phyloP scores from a whole-genome alignment of 2,113 vertebrate genomes.

The Lasiurus borealis region DNA sequence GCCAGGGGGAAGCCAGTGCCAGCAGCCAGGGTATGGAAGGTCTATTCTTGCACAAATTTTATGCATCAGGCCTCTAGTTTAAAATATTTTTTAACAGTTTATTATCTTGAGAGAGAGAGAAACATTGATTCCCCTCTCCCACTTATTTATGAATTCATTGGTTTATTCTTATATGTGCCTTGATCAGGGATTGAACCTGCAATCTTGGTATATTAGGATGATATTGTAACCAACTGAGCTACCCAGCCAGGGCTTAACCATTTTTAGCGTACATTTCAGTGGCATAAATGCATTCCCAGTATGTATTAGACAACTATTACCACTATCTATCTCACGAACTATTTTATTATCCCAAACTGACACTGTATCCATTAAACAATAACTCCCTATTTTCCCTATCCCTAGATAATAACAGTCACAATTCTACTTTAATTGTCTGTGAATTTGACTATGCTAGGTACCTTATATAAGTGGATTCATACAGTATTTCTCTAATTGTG shows the following conservation, averaged over 20 bases:
- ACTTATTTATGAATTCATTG: not conserved
- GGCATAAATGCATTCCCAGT: not conserved
- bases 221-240: not conserved
- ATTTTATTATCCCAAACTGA: not conserved
- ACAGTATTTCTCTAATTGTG: conserved; percentile 22
- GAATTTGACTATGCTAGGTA: not conserved
- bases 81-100: not conserved
- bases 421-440: not conserved
- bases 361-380: not conserved
- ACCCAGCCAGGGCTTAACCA: not conserved
- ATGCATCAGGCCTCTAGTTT: not conserved
- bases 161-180: not conserved
- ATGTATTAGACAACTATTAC: not conserved
- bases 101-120: not conserved
- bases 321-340: not conserved
- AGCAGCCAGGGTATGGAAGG: too few relatives aligned
- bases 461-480: not conserved
- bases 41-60: too few relatives aligned
- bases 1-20: too few relatives aligned
- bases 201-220: not conserved
- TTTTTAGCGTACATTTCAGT: not conserved
- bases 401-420: not conserved
- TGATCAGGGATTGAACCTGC: not conserved
- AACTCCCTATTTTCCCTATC: not conserved
- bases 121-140: not conserved